Conservation (phyloP, 2,888 invertebrate species). For the Strigamia transsilvanica region DNA sequence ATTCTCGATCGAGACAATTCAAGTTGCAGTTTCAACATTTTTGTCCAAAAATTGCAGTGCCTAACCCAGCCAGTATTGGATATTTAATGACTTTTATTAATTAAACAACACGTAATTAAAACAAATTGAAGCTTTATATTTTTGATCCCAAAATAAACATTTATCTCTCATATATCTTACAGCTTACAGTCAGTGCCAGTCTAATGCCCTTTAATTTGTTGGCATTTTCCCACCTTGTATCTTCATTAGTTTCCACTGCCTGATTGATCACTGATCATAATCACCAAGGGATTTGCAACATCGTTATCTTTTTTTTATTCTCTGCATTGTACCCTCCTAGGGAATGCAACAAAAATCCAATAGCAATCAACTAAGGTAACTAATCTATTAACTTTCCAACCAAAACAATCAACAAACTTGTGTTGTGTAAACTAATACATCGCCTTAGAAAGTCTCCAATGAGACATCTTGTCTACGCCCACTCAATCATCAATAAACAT, state of each 20-base stretch:
- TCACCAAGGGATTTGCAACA: conserved; percentile 47
- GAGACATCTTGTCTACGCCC: no score
- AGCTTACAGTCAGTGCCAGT: background rate
- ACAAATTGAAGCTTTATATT: background rate
- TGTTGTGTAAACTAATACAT: background rate
- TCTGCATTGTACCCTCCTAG: background rate
- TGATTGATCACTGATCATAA: conserved; percentile 48
- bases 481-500: no score
- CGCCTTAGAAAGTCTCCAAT: background rate
- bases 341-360: conserved; percentile 16
- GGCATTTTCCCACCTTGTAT: background rate
- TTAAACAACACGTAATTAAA: background rate
- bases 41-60: no score
- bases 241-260: conserved; percentile 39
- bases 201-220: conserved; percentile 24
- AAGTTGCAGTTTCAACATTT: no score
- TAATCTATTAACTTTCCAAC: conserved; percentile 39
- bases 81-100: background rate
- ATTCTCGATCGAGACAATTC: no score
- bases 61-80: no score
- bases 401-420: background rate
- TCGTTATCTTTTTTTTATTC: background rate
- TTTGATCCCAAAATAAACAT: background rate
- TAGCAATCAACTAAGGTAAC: conserved; percentile 39
- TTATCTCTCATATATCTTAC: background rate